Percentiles rank a stretch among this genome's conserved stretches.
Conservation (phyloP, 2,113 vertebrate species). For the Bubalus kerabau region DNA sequence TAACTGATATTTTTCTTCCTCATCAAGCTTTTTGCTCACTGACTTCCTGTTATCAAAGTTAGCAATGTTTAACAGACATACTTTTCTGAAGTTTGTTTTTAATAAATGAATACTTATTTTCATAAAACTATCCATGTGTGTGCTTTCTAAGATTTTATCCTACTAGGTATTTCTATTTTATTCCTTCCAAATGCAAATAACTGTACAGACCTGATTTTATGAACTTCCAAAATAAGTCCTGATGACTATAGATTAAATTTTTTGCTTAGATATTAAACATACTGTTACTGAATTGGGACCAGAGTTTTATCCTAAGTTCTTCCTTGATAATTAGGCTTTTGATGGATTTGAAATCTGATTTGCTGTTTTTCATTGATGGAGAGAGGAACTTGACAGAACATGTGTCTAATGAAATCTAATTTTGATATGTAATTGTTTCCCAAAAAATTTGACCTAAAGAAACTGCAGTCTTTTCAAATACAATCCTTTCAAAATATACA, state of each 20-base stretch:
- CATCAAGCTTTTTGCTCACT: slow-evolving; percentile 21
- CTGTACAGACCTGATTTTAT: slow-evolving; percentile 6
- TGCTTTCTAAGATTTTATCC: not conserved
- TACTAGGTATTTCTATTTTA: slow-evolving; percentile 19
- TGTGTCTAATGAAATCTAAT: not conserved
- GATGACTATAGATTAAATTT: not conserved
- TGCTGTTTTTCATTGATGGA: slow-evolving; percentile 15
- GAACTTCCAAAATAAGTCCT: not conserved
- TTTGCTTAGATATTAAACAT: slow-evolving; percentile 4
- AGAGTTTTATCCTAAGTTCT: not conserved
- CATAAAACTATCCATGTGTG: not conserved
- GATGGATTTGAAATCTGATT: slow-evolving; percentile 11
- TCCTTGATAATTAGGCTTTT: not conserved
- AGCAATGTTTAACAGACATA: slow-evolving; percentile 4
- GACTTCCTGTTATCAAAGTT: slow-evolving; percentile 43
- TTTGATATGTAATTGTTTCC: slow-evolving; percentile 11
- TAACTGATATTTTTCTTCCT: slow-evolving; percentile 37
- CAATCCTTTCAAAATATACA: not conserved
- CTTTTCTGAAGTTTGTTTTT: slow-evolving; percentile 38
- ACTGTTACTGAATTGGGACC: not conserved
- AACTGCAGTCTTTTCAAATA: not conserved
- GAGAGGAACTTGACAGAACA: not conserved
- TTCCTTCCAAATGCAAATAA: slow-evolving; percentile 26
- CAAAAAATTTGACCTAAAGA: not conserved
- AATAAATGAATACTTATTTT: slow-evolving; percentile 60